Percentiles rank a stretch among this genome's conserved stretches.
Conservation (phyloP, 2,888 invertebrate species). For the Xylota sylvarum region DNA sequence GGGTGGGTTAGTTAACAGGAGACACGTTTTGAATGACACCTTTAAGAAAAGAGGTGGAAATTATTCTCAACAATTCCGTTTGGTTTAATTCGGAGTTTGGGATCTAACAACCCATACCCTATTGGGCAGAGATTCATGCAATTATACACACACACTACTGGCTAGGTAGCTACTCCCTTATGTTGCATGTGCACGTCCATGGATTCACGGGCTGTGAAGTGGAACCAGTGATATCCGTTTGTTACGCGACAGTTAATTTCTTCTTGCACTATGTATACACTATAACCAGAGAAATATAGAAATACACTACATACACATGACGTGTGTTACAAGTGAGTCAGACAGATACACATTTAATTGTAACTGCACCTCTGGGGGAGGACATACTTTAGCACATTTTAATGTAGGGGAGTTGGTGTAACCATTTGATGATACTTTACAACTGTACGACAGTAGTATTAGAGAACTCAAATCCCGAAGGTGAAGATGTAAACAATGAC, state of each 20-base stretch:
- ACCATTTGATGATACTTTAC: too few relatives aligned
- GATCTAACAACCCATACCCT: neutral
- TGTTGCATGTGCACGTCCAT: slow-evolving; percentile 67
- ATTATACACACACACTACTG: slow-evolving; percentile 4
- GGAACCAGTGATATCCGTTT: slow-evolving; percentile 84
- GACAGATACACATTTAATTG: slow-evolving; percentile 30
- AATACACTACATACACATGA: neutral
- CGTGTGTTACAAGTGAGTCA: slow-evolving; percentile 61
- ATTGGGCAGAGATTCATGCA: slow-evolving; percentile 12
- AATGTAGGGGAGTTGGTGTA: neutral
- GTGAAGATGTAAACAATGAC: too few relatives aligned
- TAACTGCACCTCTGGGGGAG: neutral
- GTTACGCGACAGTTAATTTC: slow-evolving; percentile 82
- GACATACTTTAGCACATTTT: slow-evolving; percentile 34
- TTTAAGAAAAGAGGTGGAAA: slow-evolving; percentile 1
- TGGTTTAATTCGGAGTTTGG: neutral
- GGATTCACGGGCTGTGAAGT: slow-evolving; percentile 83
- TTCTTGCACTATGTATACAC: slow-evolving; percentile 62
- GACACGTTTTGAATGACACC: neutral
- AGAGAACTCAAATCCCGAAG: too few relatives aligned
- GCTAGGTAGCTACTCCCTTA: slow-evolving; percentile 23
- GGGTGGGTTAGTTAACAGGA: neutral
- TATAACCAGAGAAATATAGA: slow-evolving; percentile 54
- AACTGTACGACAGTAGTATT: too few relatives aligned
- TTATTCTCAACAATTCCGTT: slow-evolving; percentile 16